Conservation (phyloP, 2,888 invertebrate species). For the Eupithecia subfuscata region DNA sequence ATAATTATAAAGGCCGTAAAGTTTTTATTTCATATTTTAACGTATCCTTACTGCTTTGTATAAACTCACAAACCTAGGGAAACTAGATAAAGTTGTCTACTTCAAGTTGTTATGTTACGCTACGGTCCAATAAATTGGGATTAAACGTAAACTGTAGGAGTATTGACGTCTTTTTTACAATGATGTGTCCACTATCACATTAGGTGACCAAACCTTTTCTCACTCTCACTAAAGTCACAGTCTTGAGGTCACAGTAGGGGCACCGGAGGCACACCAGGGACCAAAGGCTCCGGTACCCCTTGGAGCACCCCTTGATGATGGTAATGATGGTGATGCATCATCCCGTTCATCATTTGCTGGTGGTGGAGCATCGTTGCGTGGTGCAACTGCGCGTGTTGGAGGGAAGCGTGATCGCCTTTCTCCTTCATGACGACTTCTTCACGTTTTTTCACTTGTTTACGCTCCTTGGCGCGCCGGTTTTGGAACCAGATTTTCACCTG, state of each 20-base stretch:
- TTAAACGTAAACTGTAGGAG: constrained; percentile 42
- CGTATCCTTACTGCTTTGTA: neutral
- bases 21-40: neutral
- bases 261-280: constrained; percentile 75
- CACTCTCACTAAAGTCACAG: constrained; percentile 61
- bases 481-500: constrained; percentile 94
- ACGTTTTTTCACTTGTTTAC: constrained; percentile 94
- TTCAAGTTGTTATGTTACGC: neutral
- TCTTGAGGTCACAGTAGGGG: constrained; percentile 82
- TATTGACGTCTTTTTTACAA: constrained; percentile 46
- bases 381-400: constrained; percentile 81
- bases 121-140: neutral
- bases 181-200: constrained; percentile 18
- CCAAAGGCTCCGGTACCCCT: constrained; percentile 80
- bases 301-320: constrained; percentile 81
- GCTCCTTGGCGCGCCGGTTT: constrained; percentile 96
- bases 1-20: constrained; percentile 1
- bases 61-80: constrained; percentile 4
- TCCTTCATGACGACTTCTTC: constrained; percentile 88
- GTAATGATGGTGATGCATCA: constrained; percentile 81
- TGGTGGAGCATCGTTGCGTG: constrained; percentile 82
- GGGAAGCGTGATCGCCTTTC: constrained; percentile 80
- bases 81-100: neutral
- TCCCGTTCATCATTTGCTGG: constrained; percentile 82
- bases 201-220: constrained; percentile 18